These are phyloP conservation scores for Thripadectes ignobilis DNA, from an alignment of 2,797 vertebrate species.

Conservation along the genomic window DNA sequence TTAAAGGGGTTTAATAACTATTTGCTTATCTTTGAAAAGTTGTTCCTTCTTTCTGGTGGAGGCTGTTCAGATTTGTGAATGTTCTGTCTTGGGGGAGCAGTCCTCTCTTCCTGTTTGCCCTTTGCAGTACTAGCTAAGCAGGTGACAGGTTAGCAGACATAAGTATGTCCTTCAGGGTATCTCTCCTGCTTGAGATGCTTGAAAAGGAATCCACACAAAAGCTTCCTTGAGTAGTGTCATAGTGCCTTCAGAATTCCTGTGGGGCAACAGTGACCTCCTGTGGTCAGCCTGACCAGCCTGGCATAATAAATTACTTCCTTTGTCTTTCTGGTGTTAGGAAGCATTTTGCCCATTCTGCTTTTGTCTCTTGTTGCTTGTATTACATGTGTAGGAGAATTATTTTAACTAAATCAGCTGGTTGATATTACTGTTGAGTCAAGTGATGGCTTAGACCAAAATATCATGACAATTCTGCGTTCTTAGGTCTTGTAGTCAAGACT, in stretches of 20 bases:
- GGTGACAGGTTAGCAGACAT: background rate
- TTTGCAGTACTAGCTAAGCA: background rate
- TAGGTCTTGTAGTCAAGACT: background rate
- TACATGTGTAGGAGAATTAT: background rate
- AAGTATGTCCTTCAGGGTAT: background rate
- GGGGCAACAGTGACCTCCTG: constrained; percentile 56
- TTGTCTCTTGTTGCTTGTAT: background rate
- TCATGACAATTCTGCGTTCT: background rate
- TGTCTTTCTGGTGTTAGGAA: background rate
- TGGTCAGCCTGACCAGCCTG: background rate
- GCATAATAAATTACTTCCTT: background rate
- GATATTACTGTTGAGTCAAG: background rate
- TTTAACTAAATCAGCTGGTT: background rate
- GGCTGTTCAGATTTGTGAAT: background rate
- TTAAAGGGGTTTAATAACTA: background rate
- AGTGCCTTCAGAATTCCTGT: background rate
- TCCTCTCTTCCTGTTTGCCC: background rate
- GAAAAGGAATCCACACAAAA: background rate
- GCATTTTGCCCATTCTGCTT: background rate
- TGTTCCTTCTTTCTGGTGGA: background rate
- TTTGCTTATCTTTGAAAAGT: background rate
- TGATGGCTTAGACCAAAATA: background rate
- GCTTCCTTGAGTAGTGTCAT: background rate
- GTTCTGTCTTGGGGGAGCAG: background rate
- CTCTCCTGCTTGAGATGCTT: background rate